Conservation (phyloP, 1,140 invertebrate species). For the Sinonovacula constricta region DNA sequence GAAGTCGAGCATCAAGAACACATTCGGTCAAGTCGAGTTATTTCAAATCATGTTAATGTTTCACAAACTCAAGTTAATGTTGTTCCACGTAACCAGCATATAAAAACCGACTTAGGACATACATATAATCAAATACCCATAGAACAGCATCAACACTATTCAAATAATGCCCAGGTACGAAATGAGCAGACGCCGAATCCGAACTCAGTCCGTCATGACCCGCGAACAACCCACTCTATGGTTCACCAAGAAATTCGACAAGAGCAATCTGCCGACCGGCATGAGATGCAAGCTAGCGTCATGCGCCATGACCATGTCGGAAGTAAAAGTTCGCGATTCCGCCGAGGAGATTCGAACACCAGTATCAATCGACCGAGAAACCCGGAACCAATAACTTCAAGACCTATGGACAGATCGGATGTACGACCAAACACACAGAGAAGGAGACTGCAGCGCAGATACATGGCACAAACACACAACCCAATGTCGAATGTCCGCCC, state of each 20-base stretch:
- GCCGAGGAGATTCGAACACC: background rate
- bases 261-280: no score
- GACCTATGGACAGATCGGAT: slow-evolving; percentile 33
- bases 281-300: no score
- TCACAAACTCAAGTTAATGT: background rate
- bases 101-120: no score
- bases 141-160: background rate
- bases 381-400: slow-evolving; percentile 34
- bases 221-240: background rate
- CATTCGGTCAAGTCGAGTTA: background rate
- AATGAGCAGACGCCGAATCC: background rate
- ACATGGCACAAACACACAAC: slow-evolving; percentile 32
- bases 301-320: background rate
- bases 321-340: background rate
- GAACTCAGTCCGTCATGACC: background rate
- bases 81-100: background rate
- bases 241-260: slow-evolving; percentile 20
- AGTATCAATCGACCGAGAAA: background rate
- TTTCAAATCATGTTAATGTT: no score
- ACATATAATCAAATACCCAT: no score
- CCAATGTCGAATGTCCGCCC: slow-evolving; percentile 31
- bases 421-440: slow-evolving; percentile 20
- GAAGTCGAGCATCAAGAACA: background rate
- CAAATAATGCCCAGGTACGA: background rate
- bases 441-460: slow-evolving; percentile 34